These are phyloP conservation scores for Anas flavirostris DNA, from an alignment of 2,797 vertebrate species.

Conservation along the genomic window DNA sequence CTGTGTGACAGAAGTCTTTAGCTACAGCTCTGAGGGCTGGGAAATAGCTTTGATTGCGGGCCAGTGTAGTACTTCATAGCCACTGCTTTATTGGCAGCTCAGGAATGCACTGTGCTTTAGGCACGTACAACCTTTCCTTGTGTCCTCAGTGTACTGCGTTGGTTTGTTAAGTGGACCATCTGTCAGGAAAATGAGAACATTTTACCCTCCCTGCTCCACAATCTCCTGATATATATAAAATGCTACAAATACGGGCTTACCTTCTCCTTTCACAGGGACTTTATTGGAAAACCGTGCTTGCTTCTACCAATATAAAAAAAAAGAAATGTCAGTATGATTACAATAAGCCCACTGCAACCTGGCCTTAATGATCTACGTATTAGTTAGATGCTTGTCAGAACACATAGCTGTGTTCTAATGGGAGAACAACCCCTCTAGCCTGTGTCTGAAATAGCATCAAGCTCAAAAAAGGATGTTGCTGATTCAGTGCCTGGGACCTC, in stretches of 20 bases:
- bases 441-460: not conserved
- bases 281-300: not conserved
- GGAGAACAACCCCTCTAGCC: not conserved
- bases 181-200: slow-evolving; percentile 11
- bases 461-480: not conserved
- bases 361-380: not conserved
- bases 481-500: not conserved
- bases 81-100: not conserved
- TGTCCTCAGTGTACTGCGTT: not conserved
- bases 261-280: not conserved
- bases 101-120: not conserved
- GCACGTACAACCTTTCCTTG: not conserved
- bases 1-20: not conserved
- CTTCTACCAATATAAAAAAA: not conserved
- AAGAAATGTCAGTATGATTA: not conserved
- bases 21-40: not conserved
- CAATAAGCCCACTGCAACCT: not conserved
- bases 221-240: not conserved
- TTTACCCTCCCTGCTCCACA: slow-evolving; percentile 27
- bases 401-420: not conserved
- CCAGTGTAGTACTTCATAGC: not conserved
- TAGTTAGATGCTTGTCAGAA: not conserved
- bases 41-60: not conserved
- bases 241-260: not conserved
- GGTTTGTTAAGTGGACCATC: slow-evolving; percentile 30